A percentile compares a stretch with the other conserved stretches of the same genome.
These are phyloP conservation scores for Halcyon smyrnensis DNA, from an alignment of 2,797 vertebrate genomes.

Conservation along the genomic window DNA sequence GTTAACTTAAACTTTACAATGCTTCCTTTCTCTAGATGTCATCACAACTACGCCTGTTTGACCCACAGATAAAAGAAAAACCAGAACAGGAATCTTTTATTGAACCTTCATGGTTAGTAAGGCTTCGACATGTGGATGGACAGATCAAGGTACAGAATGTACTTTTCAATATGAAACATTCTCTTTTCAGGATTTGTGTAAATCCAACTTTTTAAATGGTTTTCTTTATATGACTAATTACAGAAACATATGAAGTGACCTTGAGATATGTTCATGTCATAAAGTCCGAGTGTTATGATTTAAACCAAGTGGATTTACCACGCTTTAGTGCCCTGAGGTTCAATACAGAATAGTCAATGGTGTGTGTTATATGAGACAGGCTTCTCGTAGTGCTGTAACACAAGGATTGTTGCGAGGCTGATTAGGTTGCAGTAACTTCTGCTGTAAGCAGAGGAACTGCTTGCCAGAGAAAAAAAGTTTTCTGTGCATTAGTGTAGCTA, in stretches of 20 bases:
- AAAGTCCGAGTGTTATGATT: neutral
- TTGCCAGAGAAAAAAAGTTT: neutral
- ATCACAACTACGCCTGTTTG: constrained; percentile 90
- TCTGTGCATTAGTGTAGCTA: neutral
- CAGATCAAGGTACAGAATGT: constrained; percentile 86
- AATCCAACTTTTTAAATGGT: neutral
- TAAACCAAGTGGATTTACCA: neutral
- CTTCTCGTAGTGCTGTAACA: neutral
- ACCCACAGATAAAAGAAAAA: constrained; percentile 94
- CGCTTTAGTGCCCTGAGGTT: neutral
- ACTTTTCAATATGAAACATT: neutral
- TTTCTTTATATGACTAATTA: neutral
- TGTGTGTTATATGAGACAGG: accelerated
- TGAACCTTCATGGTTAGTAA: constrained; percentile 90
- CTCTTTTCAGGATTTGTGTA: neutral
- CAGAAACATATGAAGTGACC: neutral
- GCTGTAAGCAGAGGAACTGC: neutral
- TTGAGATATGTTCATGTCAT: neutral
- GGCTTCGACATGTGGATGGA: constrained; percentile 84
- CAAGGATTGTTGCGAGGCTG: neutral
- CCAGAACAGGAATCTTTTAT: constrained; percentile 91
- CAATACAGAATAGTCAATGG: neutral
- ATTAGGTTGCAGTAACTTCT: neutral
- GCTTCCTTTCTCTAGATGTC: constrained; percentile 82
- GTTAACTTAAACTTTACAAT: neutral